These are phyloP conservation scores for Ceyx erithaca DNA, from an alignment of 2,797 vertebrate species.

Conservation along the genomic window DNA sequence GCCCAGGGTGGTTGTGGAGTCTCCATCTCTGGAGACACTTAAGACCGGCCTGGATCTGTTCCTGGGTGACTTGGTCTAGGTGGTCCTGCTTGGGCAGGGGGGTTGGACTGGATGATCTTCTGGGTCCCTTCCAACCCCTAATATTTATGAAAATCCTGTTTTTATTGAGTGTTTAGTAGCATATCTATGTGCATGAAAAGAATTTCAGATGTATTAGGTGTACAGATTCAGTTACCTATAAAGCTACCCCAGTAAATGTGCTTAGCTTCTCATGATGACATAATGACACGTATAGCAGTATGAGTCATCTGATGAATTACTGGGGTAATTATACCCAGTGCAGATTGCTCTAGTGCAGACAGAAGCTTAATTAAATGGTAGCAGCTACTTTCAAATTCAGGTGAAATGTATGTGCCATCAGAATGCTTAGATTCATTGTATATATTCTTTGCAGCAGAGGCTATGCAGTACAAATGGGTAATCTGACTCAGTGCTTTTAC, in stretches of 20 bases:
- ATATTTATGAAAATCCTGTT: background rate
- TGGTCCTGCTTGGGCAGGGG: no score
- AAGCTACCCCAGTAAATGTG: background rate
- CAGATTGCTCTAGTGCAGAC: conserved; percentile 41
- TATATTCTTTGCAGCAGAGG: background rate
- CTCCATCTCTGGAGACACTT: no score
- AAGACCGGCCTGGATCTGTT: no score
- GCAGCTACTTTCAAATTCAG: conserved; percentile 7
- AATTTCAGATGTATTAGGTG: background rate
- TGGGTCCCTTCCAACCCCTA: no score
- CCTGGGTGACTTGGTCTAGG: no score
- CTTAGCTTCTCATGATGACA: conserved; percentile 9
- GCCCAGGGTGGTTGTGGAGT: no score
- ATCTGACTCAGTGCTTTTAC: background rate
- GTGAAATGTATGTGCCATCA: background rate
- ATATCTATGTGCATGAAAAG: background rate
- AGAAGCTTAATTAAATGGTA: conserved; percentile 39
- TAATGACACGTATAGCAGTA: background rate
- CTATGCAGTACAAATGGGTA: background rate
- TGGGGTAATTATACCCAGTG: conserved; percentile 26
- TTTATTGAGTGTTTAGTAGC: background rate
- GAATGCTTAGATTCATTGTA: background rate
- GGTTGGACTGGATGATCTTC: no score
- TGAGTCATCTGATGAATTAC: conserved; percentile 58
- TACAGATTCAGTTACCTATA: background rate